Evolutionary conservation across 92 coral and sea anemone genomes (phyloP), one percentile per base, ranked within the genome.

Genomic region (Palythoa caribaeorum): DNA sequence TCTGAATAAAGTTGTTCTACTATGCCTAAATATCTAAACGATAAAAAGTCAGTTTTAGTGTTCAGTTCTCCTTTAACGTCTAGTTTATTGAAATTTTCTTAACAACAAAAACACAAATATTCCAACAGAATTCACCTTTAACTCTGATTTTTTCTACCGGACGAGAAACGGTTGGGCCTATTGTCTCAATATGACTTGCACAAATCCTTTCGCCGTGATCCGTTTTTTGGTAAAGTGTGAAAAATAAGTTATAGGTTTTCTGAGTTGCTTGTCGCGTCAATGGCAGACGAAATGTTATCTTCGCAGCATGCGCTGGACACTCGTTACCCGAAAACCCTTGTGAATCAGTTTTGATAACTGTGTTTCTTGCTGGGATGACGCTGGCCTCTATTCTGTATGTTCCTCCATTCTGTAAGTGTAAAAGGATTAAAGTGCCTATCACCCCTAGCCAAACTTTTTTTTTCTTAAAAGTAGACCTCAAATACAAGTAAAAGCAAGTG

Each of bases 261-360:
- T 9, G 38, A 78, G 54, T 57, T 28, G 6, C 50, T 17, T 11
- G 83, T 21, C 7, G 28, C 15, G 71, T 6, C 8, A 36, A 6
- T 8, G 83, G 83, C 14, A 78, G 47, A 28, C 71, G 19, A 38
- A 78, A 54, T 6, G 71, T 57, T 54, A 78, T 55, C 51, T 38
- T 78, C 14, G 71, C 71, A 53, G 83, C 83, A n/a, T 53, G 55
- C 6, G 71, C 6, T 9, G 83, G 83, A 1, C 83, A 78, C 38
- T 57, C 83, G 39, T 14, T 13, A 9, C n/a, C 71, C 10, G 40
- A 2, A 35, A 78, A n/a, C 5, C 83, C 83, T n/a, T 57, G 51
- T 11, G 9, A 6, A 7, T 70, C 55, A 12, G 12, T 21, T 13
- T 50, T 78, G 83, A 78, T 57, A 36, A 54, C 50, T 55, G 83